Conservation (phyloP, 2,888 invertebrate species). For the Tricholauxania praeusta region DNA sequence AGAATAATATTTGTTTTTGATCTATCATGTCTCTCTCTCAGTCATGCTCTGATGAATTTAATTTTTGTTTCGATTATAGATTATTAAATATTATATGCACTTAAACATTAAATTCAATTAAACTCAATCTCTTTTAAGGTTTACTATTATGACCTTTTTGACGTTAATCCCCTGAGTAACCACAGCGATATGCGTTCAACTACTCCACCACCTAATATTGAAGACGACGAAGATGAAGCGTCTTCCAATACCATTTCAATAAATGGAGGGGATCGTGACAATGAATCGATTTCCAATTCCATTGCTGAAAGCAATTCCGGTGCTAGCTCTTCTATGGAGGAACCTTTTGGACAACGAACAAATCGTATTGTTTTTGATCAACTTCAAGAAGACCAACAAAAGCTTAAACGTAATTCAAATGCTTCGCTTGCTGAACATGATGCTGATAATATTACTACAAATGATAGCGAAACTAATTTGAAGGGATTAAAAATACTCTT, state of each 20-base stretch:
- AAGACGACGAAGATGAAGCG: conserved; percentile 31
- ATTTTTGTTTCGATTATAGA: no score
- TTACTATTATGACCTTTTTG: conserved; percentile 68
- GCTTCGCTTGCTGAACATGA: conserved; percentile 51
- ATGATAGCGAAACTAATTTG: conserved; percentile 57
- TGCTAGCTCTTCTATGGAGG: conserved; percentile 58
- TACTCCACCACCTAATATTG: conserved; percentile 55
- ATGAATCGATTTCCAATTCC: conserved; percentile 56
- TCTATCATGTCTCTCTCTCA: no score
- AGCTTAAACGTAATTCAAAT: conserved; percentile 58
- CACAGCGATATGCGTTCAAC: conserved; percentile 56
- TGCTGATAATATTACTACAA: conserved; percentile 23
- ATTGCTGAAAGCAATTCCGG: conserved; percentile 55
- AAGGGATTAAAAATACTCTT: conserved; percentile 73
- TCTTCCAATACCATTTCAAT: conserved; percentile 57
- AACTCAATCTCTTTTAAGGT: conserved; percentile 59
- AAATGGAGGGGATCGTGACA: conserved; percentile 61
- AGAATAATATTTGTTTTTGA: no score
- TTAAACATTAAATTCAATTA: no score
- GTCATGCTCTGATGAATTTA: no score
- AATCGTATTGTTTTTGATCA: conserved; percentile 60
- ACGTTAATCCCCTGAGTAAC: conserved; percentile 58
- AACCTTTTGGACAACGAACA: conserved; percentile 54
- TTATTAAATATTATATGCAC: no score
- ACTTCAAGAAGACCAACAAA: conserved; percentile 52